These are phyloP conservation scores for Thereva unica DNA, from an alignment of 2,888 invertebrate genomes.

Conservation along the genomic window DNA sequence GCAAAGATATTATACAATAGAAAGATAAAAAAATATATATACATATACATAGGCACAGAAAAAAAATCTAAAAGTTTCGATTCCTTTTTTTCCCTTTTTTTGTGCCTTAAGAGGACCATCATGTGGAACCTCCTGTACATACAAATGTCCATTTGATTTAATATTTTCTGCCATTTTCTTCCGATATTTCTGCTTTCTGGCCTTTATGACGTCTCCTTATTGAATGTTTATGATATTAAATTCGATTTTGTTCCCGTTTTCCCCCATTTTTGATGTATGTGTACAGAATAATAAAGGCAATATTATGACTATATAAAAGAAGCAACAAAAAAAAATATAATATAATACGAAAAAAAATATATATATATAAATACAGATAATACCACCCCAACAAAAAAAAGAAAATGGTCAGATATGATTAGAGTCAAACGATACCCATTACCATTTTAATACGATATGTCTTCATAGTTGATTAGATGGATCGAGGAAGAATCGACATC, in stretches of 20 bases:
- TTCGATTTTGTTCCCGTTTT: constrained; percentile 51
- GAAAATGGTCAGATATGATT: constrained; percentile 41
- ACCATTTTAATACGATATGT: constrained; percentile 57
- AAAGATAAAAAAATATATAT: constrained; percentile 18
- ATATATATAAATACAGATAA: not conserved
- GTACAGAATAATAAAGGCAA: constrained; percentile 55
- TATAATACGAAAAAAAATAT: constrained; percentile 34
- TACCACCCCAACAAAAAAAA: constrained; percentile 10
- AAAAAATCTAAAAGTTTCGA: constrained; percentile 32
- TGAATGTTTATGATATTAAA: constrained; percentile 59
- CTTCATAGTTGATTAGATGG: constrained; percentile 40
- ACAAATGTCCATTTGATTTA: constrained; percentile 43
- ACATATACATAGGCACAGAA: constrained; percentile 10
- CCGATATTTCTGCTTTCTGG: constrained; percentile 39
- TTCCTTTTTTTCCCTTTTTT: not conserved
- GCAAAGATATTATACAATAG: constrained; percentile 24
- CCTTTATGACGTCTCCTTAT: constrained; percentile 51
- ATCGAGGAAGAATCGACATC: constrained; percentile 13
- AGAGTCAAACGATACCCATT: constrained; percentile 46
- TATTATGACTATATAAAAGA: constrained; percentile 17
- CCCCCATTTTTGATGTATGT: constrained; percentile 51
- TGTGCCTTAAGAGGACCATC: constrained; percentile 11
- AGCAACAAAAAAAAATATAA: not conserved
- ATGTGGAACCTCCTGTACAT: constrained; percentile 35
- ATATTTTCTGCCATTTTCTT: constrained; percentile 40